Percentiles rank a stretch among this genome's conserved stretches.
Evolutionary conservation across 1,140 invertebrate species (phyloP).

Genomic region (Nautilus pompilius): DNA sequence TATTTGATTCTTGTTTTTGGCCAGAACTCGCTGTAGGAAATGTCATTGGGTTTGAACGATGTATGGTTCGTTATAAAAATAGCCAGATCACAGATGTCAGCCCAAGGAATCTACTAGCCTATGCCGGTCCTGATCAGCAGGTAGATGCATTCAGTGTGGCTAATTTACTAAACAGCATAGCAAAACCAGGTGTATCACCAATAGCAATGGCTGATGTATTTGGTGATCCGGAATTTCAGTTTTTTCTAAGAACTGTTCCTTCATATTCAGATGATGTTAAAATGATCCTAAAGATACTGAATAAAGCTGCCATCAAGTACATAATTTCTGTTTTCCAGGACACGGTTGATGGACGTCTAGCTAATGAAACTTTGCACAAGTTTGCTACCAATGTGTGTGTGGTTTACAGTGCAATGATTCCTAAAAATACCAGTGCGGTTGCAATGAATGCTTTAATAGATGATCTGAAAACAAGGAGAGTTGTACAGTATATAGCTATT

Average conservation of each 20-base stretch:
- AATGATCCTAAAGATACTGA: slow-evolving; percentile 17
- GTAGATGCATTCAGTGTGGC: too few relatives aligned
- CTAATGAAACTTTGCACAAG: slow-evolving; percentile 23
- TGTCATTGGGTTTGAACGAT: background rate
- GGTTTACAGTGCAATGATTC: slow-evolving; percentile 9
- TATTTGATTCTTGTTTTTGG: slow-evolving; percentile 32
- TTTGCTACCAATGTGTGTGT: slow-evolving; percentile 25
- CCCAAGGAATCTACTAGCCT: slow-evolving; percentile 27
- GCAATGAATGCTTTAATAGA: slow-evolving; percentile 4
- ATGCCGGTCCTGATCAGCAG: slow-evolving; percentile 30
- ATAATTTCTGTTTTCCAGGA: slow-evolving; percentile 23
- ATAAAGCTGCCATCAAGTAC: slow-evolving; percentile 14
- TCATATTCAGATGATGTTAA: slow-evolving; percentile 18
- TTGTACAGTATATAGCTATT: background rate
- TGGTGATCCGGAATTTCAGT: too few relatives aligned
- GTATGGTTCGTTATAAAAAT: background rate
- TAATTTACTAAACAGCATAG: too few relatives aligned
- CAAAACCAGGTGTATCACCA: too few relatives aligned
- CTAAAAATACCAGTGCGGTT: background rate
- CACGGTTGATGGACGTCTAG: slow-evolving; percentile 25
- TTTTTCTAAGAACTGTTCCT: slow-evolving; percentile 31
- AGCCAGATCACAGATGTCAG: slow-evolving; percentile 2
- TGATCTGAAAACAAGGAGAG: slow-evolving; percentile 13
- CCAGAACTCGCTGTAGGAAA: background rate
- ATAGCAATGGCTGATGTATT: too few relatives aligned